Evolutionary conservation across 2,888 invertebrate genomes (phyloP).

Genomic region (Dendrolimus pini): DNA sequence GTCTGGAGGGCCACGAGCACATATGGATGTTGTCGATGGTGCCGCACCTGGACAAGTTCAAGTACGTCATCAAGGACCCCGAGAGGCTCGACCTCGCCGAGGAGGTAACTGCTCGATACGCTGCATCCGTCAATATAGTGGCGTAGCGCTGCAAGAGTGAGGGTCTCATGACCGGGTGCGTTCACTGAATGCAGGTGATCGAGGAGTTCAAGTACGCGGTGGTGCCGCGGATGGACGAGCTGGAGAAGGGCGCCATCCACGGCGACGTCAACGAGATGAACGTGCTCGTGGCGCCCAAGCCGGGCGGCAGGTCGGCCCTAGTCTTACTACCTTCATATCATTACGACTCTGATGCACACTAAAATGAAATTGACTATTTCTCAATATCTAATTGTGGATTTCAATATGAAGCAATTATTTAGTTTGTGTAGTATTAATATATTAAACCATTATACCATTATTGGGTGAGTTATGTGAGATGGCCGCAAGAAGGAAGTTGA

Average conservation of each 20-base stretch:
- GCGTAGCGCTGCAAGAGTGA: no score
- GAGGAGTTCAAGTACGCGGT: constrained; percentile 83
- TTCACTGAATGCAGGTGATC: constrained; percentile 40
- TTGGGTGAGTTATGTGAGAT: no score
- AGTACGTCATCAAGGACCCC: constrained; percentile 81
- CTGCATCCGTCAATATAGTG: not conserved
- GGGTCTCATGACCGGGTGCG: no score
- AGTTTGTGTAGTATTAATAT: no score
- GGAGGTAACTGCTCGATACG: constrained; percentile 35
- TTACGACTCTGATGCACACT: no score
- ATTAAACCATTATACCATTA: no score
- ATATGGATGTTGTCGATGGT: constrained; percentile 86
- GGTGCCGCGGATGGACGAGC: constrained; percentile 67
- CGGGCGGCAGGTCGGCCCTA: constrained; percentile 43
- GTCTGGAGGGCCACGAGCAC: constrained; percentile 79
- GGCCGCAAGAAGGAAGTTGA: no score
- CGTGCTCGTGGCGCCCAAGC: constrained; percentile 77
- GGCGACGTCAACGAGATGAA: constrained; percentile 96
- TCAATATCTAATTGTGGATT: no score
- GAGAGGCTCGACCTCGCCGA: constrained; percentile 76
- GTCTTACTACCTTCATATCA: not conserved
- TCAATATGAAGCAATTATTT: no score
- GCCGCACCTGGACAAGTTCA: constrained; percentile 82
- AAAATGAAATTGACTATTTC: no score
- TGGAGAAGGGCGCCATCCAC: constrained; percentile 86